Evolutionary conservation across 2,113 vertebrate species (phyloP), one percentile per base, ranked within the genome.

Genomic region (Siniperca knerii): DNA sequence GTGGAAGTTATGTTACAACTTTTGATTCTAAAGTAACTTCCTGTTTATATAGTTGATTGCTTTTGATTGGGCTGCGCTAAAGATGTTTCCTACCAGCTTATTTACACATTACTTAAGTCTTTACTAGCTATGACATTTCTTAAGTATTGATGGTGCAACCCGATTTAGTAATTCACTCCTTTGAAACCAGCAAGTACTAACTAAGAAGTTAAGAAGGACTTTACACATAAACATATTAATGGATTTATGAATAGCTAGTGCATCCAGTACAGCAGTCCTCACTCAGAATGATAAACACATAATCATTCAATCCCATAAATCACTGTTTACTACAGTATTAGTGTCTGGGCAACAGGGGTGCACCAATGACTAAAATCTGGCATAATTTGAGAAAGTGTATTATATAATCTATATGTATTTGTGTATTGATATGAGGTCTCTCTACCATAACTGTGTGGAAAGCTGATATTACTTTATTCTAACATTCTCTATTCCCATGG

Each of bases 391-490:
- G 40, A 18, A 18, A 35, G 20, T 29, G 29, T 29, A 29, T 29
- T 29, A 29, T 29, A 29, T 29, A 29, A 29, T 29, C 1, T 29
- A 29, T 29, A 29, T 29, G 29, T 29, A 29, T 35, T 12, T 37
- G 18, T 52, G 21, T 29, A n/a, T 29, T 64, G 44, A 35, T 54
- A 57, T 18, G 21, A 62, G 6, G n/a, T 37, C 10, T 71, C n/a
- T 23, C 4, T 25, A 10, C 12, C 4, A 12, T 62, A 44, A 62
- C 20, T 25, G 46, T 16, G 7, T 58, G 21, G 12, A 37, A 60
- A 58, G 29, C 40, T 8, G 9, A 23, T 8, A 18, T 25, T 83
- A 4, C 50, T 71, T 62, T 40, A 40, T 86, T 94, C 57, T 81
- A 33, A 46, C 55, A 12, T 35, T 1, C 23, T 58, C 4, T 54